These are phyloP conservation scores for Craseonycteris thonglongyai DNA, from an alignment of 2,113 vertebrate species.

Conservation along the genomic window DNA sequence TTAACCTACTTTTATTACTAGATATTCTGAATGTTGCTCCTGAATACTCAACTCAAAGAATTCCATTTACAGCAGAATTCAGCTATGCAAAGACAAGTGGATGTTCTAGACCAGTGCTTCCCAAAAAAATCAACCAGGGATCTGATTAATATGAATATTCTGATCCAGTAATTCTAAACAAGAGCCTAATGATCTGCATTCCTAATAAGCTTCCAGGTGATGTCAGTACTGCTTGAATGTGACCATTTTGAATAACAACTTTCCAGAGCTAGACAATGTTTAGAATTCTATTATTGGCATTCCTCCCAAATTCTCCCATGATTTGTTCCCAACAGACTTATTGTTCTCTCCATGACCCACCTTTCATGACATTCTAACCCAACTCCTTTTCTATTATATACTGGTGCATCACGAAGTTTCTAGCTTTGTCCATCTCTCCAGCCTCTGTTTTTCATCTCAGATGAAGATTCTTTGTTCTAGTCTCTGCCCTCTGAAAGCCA, in stretches of 20 bases:
- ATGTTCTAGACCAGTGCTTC: neutral
- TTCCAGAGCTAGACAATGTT: neutral
- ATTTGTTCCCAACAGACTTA: neutral
- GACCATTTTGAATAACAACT: neutral
- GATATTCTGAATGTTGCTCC: neutral
- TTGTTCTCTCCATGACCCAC: neutral
- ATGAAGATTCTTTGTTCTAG: neutral
- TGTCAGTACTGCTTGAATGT: neutral
- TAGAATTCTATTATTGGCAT: neutral
- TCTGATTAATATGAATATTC: neutral
- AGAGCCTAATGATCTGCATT: neutral
- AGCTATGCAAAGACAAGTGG: neutral
- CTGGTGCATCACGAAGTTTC: neutral
- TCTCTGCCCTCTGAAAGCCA: neutral
- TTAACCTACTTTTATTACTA: neutral
- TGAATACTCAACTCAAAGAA: slow-evolving; percentile 17
- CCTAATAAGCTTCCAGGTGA: neutral
- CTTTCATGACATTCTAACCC: neutral
- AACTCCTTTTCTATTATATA: neutral
- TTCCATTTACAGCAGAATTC: neutral
- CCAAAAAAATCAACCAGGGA: neutral
- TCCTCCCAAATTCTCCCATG: neutral
- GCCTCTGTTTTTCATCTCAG: neutral
- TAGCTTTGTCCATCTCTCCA: neutral
- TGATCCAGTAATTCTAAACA: neutral